A percentile compares a stretch with the other conserved stretches of the same genome.
Conservation (phyloP, 2,113 vertebrate genomes). For the Nesogale talazaci region DNA sequence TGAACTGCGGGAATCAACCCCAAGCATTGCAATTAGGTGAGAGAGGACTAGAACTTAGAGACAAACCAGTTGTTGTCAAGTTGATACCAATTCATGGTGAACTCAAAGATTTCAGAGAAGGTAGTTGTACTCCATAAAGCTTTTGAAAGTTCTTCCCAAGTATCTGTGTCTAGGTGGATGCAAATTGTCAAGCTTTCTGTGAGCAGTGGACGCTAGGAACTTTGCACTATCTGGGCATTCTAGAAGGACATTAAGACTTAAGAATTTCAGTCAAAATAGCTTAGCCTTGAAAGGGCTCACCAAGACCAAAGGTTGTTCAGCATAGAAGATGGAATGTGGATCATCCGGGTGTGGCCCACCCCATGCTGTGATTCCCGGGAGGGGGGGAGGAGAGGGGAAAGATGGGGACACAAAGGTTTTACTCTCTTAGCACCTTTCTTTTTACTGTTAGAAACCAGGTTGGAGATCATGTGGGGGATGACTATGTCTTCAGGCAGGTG, state of each 20-base stretch:
- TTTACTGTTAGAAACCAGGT: background rate
- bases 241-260: background rate
- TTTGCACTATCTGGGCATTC: background rate
- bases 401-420: too few relatives aligned
- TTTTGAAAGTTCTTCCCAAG: background rate
- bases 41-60: too few relatives aligned
- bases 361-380: background rate
- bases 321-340: background rate
- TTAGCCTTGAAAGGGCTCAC: background rate
- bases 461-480: background rate
- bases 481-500: too few relatives aligned
- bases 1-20: accelerated
- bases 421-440: background rate
- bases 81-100: background rate
- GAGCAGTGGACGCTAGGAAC: background rate
- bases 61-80: too few relatives aligned
- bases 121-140: background rate
- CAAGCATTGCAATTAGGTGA: background rate
- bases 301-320: background rate
- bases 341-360: background rate
- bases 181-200: background rate
- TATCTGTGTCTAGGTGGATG: background rate
- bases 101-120: background rate
- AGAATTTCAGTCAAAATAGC: background rate
- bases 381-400: too few relatives aligned